A percentile compares a stretch with the other conserved stretches of the same genome.
Evolutionary conservation across 1,140 invertebrate species (phyloP).

Genomic region (Lepidurus apus): DNA sequence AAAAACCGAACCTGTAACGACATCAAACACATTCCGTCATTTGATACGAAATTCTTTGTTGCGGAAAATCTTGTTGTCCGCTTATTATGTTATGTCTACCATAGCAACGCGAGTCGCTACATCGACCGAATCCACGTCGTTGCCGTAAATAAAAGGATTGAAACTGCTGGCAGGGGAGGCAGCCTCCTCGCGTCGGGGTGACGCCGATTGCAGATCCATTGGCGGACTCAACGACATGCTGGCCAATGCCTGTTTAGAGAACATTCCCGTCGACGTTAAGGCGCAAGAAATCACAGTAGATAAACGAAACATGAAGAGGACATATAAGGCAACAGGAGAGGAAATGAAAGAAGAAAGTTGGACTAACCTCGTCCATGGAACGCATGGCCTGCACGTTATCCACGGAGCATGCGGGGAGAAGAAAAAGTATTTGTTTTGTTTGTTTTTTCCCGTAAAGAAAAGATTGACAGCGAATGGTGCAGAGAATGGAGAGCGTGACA

Average conservation of each 20-base stretch:
- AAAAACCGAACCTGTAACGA: conserved; percentile 81
- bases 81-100: conserved; percentile 53
- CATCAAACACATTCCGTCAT: conserved; percentile 12
- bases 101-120: conserved; percentile 97
- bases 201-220: conserved; percentile 39
- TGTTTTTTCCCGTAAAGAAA: not conserved
- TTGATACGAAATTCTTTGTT: not conserved
- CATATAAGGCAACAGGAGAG: not conserved
- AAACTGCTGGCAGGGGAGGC: conserved; percentile 44
- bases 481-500: not conserved
- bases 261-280: too few relatives aligned
- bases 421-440: not conserved
- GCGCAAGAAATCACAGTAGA: not conserved
- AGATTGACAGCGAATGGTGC: not conserved
- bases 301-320: not conserved
- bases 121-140: conserved; percentile 96
- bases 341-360: conserved; percentile 40
- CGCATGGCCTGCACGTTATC: conserved; percentile 66
- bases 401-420: not conserved
- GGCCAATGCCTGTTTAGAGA: conserved; percentile 46
- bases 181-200: conserved; percentile 33
- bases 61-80: not conserved
- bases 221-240: conserved; percentile 46
- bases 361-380: conserved; percentile 78
- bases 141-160: conserved; percentile 89